Conservation (phyloP, 2,113 vertebrate genomes). For the Chloebia gouldiae region DNA sequence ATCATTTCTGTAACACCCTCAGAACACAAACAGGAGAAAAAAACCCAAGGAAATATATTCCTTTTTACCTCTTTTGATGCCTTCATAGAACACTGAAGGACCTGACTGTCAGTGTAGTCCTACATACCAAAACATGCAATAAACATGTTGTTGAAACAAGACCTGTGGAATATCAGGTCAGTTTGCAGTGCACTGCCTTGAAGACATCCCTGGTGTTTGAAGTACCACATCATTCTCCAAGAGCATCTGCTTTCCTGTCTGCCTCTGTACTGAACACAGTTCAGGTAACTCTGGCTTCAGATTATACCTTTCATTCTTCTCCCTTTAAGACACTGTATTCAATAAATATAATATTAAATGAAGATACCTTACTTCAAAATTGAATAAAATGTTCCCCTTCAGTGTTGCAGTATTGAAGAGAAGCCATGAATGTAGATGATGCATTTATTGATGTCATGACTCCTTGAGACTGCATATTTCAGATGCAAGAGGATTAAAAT, state of each 20-base stretch:
- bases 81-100: not conserved
- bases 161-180: not conserved
- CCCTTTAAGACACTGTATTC: not conserved
- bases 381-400: not conserved
- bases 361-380: not conserved
- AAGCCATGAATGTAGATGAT: not conserved
- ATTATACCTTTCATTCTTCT: not conserved
- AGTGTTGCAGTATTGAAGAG: not conserved
- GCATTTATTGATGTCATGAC: not conserved
- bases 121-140: not conserved
- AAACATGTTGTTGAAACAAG: not conserved
- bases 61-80: not conserved
- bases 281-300: not conserved
- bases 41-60: not conserved
- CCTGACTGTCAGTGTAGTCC: not conserved
- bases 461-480: not conserved
- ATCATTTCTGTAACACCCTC: not conserved
- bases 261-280: not conserved
- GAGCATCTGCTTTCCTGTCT: not conserved
- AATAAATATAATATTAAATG: not conserved
- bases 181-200: not conserved
- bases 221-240: not conserved
- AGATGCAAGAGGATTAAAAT: not conserved
- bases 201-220: not conserved
- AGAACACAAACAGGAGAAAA: rapidly evolving